Evolutionary conservation across 1,140 invertebrate genomes (phyloP), one percentile per base, ranked within the genome.

Genomic region (Orchesella cincta): DNA sequence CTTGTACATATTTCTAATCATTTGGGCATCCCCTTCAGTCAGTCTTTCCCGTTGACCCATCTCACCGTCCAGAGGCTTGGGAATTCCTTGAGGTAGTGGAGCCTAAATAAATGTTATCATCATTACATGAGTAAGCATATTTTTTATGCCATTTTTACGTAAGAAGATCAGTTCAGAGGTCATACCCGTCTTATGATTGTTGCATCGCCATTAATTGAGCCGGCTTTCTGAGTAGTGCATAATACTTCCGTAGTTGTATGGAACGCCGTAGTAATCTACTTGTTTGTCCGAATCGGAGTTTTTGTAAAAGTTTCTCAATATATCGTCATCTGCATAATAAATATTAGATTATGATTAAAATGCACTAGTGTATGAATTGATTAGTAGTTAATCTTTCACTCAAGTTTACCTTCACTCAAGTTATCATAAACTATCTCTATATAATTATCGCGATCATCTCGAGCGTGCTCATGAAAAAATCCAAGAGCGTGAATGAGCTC

Each of bases 1-100:
- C 74, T 89, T 90, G 83, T 93, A 94, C 91, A 93, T 93, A 74
- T 86, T 85, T 54, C 90, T 89, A n/a, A 94, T 86, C 84, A 93
- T 94, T 76, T 88, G 88, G 18, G 93, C 88, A 82, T 94, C 92
- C 0, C 87, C 88, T n/a, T 87, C 86, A 54, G 91, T 93, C 73
- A 93, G 89, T 8, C 91, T 91, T 29, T 90, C 88, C 26, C 92
- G 86, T 81, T 93, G 92, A 0, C 92, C 92, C 78, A 88, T 78
- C 67, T 75, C 74, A 16, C 79, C 79, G 28, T 76, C 73, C 8
- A 80, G 51, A 5, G 76, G 76, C 33, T 62, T 70, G 8, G 74
- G 67, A 33, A 57, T 36, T 14, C 62, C 73, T 1, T n/a, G 33
- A 12, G 78, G 73, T 31, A 28, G 8, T 8, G 67, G 67, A 8